Percentiles rank a stretch among this genome's conserved stretches.
phyloP scores from a whole-genome alignment of 2,797 vertebrate genomes.

The Sphaeramia orbicularis region DNA sequence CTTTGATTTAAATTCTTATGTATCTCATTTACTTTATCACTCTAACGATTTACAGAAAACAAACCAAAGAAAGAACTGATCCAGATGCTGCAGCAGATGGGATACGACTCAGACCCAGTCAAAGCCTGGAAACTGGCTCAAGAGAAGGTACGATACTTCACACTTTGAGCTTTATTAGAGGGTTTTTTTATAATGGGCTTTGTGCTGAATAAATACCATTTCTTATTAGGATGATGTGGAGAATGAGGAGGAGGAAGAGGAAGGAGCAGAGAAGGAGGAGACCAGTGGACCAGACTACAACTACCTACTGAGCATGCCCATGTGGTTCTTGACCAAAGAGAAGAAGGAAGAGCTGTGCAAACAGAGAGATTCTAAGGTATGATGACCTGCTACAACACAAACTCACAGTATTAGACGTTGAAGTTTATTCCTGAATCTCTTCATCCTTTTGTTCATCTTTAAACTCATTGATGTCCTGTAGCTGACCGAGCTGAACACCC shows the following conservation, averaged over 20 bases:
- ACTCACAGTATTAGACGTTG: too few species aligned
- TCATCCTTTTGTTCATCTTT: not conserved
- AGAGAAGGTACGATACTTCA: conserved; percentile 86
- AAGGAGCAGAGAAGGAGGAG: conserved; percentile 76
- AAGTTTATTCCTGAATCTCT: too few species aligned
- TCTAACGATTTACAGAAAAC: conserved; percentile 87
- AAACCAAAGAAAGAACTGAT: conserved; percentile 98
- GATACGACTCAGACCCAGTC: conserved; percentile 96
- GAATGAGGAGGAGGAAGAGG: conserved; percentile 50
- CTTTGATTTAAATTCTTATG: too few species aligned
- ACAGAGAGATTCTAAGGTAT: conserved; percentile 92
- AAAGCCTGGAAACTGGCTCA: conserved; percentile 95
- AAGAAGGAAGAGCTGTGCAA: conserved; percentile 98
- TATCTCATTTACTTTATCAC: not conserved
- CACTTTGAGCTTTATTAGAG: not conserved
- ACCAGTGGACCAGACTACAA: conserved; percentile 92
- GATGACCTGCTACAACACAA: not conserved
- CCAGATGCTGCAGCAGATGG: conserved; percentile 91
- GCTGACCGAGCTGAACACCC: conserved; percentile 86
- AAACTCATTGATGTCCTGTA: conserved; percentile 38
- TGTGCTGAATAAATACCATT: not conserved
- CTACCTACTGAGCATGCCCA: conserved; percentile 97
- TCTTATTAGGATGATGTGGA: conserved; percentile 58
- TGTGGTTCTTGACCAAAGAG: conserved; percentile 97
- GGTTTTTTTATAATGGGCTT: not conserved